Percentiles rank a stretch among this genome's conserved stretches.
Evolutionary conservation across 2,888 invertebrate species (phyloP).

Genomic region (Himalopsyche japonica): DNA sequence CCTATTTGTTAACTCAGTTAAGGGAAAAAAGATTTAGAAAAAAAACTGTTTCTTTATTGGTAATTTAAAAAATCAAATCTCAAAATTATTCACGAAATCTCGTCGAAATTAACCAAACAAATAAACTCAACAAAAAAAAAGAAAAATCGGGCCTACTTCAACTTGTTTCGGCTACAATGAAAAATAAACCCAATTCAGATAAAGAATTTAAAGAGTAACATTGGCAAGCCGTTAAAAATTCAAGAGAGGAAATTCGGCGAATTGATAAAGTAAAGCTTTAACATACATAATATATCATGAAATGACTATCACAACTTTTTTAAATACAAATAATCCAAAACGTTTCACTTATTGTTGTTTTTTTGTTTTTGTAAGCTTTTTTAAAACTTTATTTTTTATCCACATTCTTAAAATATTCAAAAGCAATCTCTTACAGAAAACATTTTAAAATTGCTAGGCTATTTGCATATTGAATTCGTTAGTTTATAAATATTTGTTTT

Average conservation of each 20-base stretch:
- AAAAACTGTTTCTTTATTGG: too few species aligned
- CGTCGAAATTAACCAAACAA: neutral
- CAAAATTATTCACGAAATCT: too few species aligned
- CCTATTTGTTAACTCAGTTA: too few species aligned
- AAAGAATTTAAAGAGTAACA: neutral
- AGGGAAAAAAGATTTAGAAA: too few species aligned
- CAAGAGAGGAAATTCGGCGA: neutral
- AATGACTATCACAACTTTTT: neutral
- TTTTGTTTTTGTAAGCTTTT: neutral
- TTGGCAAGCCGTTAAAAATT: neutral
- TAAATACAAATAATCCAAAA: neutral
- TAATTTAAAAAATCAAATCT: too few species aligned
- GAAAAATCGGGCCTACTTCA: neutral
- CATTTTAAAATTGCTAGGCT: too few species aligned
- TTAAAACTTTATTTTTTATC: too few species aligned
- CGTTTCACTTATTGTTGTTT: neutral
- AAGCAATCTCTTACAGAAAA: too few species aligned
- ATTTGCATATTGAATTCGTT: too few species aligned
- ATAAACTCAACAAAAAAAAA: neutral
- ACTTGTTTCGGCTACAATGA: neutral
- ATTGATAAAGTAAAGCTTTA: neutral
- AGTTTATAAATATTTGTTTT: too few species aligned
- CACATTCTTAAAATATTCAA: too few species aligned
- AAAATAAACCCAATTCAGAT: neutral
- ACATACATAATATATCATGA: neutral